Evolutionary conservation across 2,113 vertebrate species (phyloP).

Genomic region (Peromyscus californicus): DNA sequence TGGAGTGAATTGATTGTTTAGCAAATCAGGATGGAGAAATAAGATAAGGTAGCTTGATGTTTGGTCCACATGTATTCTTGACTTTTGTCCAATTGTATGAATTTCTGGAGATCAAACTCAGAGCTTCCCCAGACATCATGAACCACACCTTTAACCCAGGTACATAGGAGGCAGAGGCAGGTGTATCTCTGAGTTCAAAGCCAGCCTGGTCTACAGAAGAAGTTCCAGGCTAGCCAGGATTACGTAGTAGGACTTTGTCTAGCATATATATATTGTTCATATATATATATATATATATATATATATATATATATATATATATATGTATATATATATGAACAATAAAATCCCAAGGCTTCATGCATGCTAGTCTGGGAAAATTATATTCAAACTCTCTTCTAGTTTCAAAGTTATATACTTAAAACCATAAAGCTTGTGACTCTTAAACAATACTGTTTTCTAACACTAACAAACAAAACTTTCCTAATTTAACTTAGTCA

Average conservation of each 20-base stretch:
- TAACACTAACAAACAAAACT: not conserved
- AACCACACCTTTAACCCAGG: not conserved
- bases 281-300: too few species aligned
- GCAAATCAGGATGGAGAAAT: not conserved
- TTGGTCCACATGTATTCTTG: not conserved
- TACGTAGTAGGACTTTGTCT: not conserved
- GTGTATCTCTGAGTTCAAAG: not conserved
- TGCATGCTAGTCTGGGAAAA: not conserved
- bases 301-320: too few species aligned
- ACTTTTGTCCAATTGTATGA: not conserved
- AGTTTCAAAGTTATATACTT: not conserved
- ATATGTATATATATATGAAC: not conserved
- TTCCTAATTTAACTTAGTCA: not conserved
- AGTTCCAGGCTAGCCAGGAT: not conserved
- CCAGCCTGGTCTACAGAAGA: not conserved
- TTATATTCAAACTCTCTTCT: not conserved
- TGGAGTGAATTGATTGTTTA: not conserved
- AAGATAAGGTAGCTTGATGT: not conserved
- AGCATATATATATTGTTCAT: too few species aligned
- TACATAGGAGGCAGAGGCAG: not conserved
- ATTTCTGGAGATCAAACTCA: not conserved
- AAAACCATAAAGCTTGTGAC: not conserved
- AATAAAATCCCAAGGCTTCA: not conserved
- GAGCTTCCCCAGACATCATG: not conserved
- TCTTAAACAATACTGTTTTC: not conserved